Base-by-base conservation (phyloP, 2,797 vertebrate species). In the Characodon lateralis region DNA sequence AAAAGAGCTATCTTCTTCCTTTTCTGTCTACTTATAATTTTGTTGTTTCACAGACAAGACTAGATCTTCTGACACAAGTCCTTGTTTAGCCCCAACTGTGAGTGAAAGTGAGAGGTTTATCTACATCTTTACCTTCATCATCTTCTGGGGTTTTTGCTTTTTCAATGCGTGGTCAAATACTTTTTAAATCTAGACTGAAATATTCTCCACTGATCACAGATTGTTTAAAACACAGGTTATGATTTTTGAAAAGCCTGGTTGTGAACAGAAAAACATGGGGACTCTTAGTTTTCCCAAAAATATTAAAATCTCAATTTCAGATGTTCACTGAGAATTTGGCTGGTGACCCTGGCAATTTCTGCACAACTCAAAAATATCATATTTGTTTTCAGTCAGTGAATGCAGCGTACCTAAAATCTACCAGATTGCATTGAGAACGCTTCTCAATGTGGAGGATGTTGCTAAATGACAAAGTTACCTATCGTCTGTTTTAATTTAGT, bases 1-100 rank as follows among this genome's bases (percentile, higher is more conserved):
- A 74, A 10, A 43, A 56, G n/a, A 65, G 73, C 43, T n/a, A 78
- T 53, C 70, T 75, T 66, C 51, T 41, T 79, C 63, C 5, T 71
- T 35, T 12, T 72, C 48, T 35, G 35, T 56, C 53, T 41, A 46
- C 59, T 66, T 24, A 69, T 81, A 18, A 18, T 14, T 63, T 13
- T 18, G 46, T 69, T 48, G 24, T n/a, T 46, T 48, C 7, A 48
- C 39, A 68, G 10, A 68, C 5, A 65, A 65, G 65, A 68, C 22
- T 43, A 43, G 35, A 41, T 66, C 35, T 66, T 66, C 35, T 56
- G 63, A 41, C 22, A 66, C 4, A 7, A 24, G 65, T 43, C 13
- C 22, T 69, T 7, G 43, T 48, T 46, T 69, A 24, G 31, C 7
- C 18, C 35, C 16, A 35, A 31, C 35, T 41, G 10, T 22, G 20